phyloP scores from a whole-genome alignment of 2,797 vertebrate species.

The Chloroceryle inda region DNA sequence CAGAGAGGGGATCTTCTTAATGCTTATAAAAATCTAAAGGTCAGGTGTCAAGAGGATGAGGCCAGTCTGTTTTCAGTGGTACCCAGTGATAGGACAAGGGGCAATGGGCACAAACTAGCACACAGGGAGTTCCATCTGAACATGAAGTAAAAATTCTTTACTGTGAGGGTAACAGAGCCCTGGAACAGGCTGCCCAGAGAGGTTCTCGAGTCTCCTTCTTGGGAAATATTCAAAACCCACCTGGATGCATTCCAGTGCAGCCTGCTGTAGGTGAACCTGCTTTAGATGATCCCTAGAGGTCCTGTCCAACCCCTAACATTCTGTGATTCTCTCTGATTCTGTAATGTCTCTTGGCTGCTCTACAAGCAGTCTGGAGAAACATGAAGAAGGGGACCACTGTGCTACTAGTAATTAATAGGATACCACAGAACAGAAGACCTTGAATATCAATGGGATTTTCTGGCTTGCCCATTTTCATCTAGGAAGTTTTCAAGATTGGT shows the following conservation, averaged over 20 bases:
- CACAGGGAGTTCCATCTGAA: neutral
- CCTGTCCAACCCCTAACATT: neutral
- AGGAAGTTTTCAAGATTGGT: neutral
- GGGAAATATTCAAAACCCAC: neutral
- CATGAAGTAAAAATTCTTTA: neutral
- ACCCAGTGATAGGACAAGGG: neutral
- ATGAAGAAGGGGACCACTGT: neutral
- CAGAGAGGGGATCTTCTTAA: too few relatives aligned
- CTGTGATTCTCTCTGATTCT: neutral
- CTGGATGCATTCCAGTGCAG: neutral
- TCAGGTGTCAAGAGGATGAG: neutral
- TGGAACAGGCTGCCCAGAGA: neutral
- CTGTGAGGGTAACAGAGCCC: neutral
- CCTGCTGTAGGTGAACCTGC: neutral
- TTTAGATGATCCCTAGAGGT: neutral
- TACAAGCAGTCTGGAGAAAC: neutral
- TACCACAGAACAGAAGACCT: neutral
- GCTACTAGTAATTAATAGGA: neutral
- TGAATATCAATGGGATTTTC: neutral
- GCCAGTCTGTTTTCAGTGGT: neutral
- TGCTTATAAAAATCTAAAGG: too few relatives aligned
- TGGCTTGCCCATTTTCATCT: neutral
- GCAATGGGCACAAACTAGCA: neutral
- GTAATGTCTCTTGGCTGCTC: neutral
- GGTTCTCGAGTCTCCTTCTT: neutral